Evolutionary conservation across 2,797 vertebrate genomes (phyloP).

Genomic region (Sebastiscus albofasciatus): DNA sequence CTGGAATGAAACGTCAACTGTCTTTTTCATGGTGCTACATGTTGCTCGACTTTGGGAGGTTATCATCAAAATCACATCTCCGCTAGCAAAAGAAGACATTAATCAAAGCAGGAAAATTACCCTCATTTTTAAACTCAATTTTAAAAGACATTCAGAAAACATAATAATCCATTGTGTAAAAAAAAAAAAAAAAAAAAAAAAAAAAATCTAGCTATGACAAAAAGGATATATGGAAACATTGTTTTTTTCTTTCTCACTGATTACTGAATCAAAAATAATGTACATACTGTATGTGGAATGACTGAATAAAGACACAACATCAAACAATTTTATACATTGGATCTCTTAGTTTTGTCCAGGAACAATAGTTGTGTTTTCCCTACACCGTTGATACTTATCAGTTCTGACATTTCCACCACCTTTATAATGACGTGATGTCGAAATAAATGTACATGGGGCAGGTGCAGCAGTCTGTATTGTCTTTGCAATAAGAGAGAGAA

Average conservation of each 20-base stretch:
- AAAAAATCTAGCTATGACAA: constrained; percentile 41
- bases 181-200: constrained; percentile 1
- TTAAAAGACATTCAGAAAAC: constrained; percentile 54
- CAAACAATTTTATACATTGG: constrained; percentile 60
- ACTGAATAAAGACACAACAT: constrained; percentile 63
- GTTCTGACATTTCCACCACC: constrained; percentile 66
- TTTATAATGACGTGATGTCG: constrained; percentile 70
- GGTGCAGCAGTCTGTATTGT: constrained; percentile 67
- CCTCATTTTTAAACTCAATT: constrained; percentile 26
- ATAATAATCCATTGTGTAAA: constrained; percentile 41
- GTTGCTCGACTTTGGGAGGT: constrained; percentile 73
- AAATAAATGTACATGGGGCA: constrained; percentile 76
- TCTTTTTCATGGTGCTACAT: constrained; percentile 79
- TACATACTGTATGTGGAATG: constrained; percentile 67
- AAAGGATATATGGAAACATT: constrained; percentile 38
- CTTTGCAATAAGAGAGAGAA: constrained; percentile 53
- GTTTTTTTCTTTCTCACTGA: constrained; percentile 33
- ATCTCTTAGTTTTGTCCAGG: constrained; percentile 62
- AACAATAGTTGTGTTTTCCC: constrained; percentile 51
- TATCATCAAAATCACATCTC: constrained; percentile 50
- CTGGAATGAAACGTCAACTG: constrained; percentile 46
- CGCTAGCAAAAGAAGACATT: constrained; percentile 42
- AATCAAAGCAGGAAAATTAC: constrained; percentile 45
- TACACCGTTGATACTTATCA: constrained; percentile 58
- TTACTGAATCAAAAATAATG: constrained; percentile 57